phyloP scores from a whole-genome alignment of 92 coral and sea anemone species.

The Isaurus tuberculatus region DNA sequence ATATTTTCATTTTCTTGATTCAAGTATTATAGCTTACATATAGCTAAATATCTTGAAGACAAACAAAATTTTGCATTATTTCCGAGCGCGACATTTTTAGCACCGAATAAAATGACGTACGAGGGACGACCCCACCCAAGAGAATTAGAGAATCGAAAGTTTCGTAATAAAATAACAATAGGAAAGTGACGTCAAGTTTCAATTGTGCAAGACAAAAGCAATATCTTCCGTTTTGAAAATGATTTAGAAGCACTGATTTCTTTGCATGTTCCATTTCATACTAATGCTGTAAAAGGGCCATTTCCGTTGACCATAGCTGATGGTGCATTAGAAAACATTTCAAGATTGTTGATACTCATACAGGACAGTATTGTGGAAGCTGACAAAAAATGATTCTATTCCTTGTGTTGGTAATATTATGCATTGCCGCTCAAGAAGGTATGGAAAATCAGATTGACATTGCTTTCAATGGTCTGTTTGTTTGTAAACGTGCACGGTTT shows the following conservation, averaged over 20 bases:
- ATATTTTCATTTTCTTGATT: not conserved
- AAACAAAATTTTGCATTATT: not conserved
- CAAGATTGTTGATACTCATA: not conserved
- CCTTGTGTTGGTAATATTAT: not conserved
- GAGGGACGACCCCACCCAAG: not conserved
- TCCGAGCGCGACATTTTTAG: not conserved
- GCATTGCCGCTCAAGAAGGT: conserved; percentile 19
- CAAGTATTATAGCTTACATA: not conserved
- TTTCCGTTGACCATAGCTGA: conserved; percentile 7
- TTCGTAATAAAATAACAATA: conserved; percentile 25
- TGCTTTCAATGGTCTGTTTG: conserved; percentile 1
- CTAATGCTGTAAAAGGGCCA: not conserved
- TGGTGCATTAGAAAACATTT: not conserved
- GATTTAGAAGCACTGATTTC: not conserved
- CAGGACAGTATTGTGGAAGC: not conserved
- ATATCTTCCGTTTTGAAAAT: conserved; percentile 18
- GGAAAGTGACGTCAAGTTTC: conserved; percentile 31
- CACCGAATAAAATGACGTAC: not conserved
- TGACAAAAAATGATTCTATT: not conserved
- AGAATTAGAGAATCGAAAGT: not conserved
- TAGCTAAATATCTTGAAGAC: not conserved
- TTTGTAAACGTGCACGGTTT: not conserved
- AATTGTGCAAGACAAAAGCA: conserved; percentile 29
- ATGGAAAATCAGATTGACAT: conserved; percentile 27
- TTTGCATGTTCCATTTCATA: not conserved